Evolutionary conservation across 2,888 invertebrate species (phyloP), one percentile per base, ranked within the genome.

Genomic region (Bembecia ichneumoniformis): DNA sequence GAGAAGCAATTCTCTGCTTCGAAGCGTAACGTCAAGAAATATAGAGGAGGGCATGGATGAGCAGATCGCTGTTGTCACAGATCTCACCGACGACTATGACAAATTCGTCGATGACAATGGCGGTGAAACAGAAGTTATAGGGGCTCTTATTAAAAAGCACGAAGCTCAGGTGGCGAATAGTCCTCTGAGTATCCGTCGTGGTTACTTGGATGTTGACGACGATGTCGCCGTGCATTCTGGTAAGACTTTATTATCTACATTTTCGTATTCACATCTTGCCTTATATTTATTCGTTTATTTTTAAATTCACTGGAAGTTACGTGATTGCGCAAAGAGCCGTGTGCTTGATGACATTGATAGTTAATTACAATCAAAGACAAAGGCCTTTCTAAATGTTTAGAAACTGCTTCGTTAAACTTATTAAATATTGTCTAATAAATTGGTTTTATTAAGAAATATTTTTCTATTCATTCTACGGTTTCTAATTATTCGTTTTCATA

Each of bases 181-280:
- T 66, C 83, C 79, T 48, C 63, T 79, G 51, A 90, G 87, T 76
- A 72, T 80, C 55, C 74, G 86, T 11, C 77, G 87, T 43, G 81
- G 77, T 55, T 87, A 84, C 55, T 78, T 88, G 58, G 90, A 90
- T 62, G 89, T 89, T 11, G 92, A 92, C 60, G 91, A 91, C 63
- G 92, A 92, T 59, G 91, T 91, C 55, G 91, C 90, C 55, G 88
- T 92, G 63, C 93, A 92, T 86, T 93, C 93, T 66, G 93, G 93
- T 93, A 89, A 88, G 82, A 57, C 51, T 48, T 43, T 44, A 44
- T 7, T 28, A 28, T 28, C 0, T 9, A 9, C 28, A 28, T 28
- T 1, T 28, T 28, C 28, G 28, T 28, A 9, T 28, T 5, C 2
- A 28, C 9, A 28, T 28, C 9, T 28, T 28, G 9, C 28, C 3